Evolutionary conservation across 2,888 invertebrate species (phyloP), one percentile per base, ranked within the genome.

Genomic region (Eupeodes luniger): DNA sequence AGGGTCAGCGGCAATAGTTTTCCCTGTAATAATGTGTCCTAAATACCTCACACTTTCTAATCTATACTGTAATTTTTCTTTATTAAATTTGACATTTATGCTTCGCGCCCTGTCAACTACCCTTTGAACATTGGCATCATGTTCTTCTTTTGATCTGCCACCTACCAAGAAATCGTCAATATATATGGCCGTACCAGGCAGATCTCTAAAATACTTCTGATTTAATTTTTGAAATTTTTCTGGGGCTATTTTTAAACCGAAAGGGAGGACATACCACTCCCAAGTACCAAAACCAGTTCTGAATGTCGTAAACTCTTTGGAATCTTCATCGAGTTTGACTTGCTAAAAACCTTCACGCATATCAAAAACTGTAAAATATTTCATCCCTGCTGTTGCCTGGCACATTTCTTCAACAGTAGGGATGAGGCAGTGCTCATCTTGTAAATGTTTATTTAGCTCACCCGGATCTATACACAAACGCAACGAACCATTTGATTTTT

Each of bases 41-140:
- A 91, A 81, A 89, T 90, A 91, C 83, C 89, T 90, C 9, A 91
- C 90, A 59, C 87, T 51, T 53, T 81, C 84, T 49, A 76, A 57
- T 89, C 92, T 81, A 49, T 67, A 85, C 67, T 89, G 84, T 12
- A 87, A 11, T 47, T 81, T 89, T 34, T 80, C 19, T 12, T 64
- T 36, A 69, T 82, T 85, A 34, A 81, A 81, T 74, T 74, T 77
- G 11, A 77, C 53, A 74, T 85, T 82, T 19, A 74, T 47, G n/a
- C 27, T 6, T 5, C 62, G 59, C 11, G 85, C 85, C 14, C 62
- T 70, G 4, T 80, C 64, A 11, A 85, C 36, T 10, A 89, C 53
- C 51, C 72, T 7, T 49, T 53, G 49, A 19, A 89, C 59, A 49
- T 81, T 84, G 36, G 55, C 19, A 47, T 85, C 87, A 74, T 89